These are phyloP conservation scores for Allobates femoralis DNA, from an alignment of 2,797 vertebrate species.

Conservation along the genomic window DNA sequence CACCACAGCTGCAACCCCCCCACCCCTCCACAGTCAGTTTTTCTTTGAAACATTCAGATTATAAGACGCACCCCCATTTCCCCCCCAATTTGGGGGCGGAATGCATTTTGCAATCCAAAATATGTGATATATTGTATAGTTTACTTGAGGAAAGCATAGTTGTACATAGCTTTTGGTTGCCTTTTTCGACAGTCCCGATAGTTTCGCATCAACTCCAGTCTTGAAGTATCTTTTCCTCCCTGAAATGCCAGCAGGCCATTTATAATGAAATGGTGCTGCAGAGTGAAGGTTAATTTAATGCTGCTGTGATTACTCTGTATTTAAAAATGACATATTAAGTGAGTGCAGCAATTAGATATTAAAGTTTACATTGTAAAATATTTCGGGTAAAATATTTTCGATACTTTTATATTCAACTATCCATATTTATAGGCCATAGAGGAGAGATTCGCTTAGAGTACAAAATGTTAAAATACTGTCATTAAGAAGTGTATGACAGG, in stretches of 20 bases:
- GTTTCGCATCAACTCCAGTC: slow-evolving; percentile 11
- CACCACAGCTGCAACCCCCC: too few relatives aligned
- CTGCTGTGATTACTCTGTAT: slow-evolving; percentile 51
- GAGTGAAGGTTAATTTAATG: slow-evolving; percentile 60
- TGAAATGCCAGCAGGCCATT: slow-evolving; percentile 56
- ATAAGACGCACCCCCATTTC: too few relatives aligned
- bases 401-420: slow-evolving; percentile 44
- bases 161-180: background rate
- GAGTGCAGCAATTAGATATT: slow-evolving; percentile 59
- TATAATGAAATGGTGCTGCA: slow-evolving; percentile 37
- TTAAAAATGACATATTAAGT: slow-evolving; percentile 60
- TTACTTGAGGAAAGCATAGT: background rate
- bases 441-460: slow-evolving; percentile 47
- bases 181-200: background rate
- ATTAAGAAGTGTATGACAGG: slow-evolving; percentile 54
- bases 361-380: slow-evolving; percentile 62
- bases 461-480: slow-evolving; percentile 51
- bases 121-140: too few relatives aligned
- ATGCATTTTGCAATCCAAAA: too few relatives aligned
- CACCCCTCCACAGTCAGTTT: too few relatives aligned
- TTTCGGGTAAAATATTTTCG: slow-evolving; percentile 52
- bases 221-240: slow-evolving; percentile 16
- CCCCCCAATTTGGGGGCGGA: too few relatives aligned
- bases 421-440: slow-evolving; percentile 56
- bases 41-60: too few relatives aligned